A percentile compares a stretch with the other conserved stretches of the same genome.
Conservation (phyloP, 2,888 invertebrate species). For the Metalampra italica region DNA sequence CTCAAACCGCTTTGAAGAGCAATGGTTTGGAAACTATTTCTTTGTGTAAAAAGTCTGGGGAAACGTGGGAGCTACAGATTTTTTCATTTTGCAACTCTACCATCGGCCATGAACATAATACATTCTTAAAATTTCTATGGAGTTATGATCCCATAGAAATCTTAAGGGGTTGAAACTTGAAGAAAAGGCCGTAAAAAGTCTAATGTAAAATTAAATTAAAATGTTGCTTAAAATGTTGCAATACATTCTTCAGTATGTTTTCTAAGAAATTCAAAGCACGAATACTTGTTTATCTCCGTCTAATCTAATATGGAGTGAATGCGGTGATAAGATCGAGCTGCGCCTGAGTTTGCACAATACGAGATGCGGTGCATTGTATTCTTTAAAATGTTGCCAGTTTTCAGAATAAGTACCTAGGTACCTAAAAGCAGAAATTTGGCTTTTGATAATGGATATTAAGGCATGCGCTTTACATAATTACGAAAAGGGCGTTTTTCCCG, state of each 20-base stretch:
- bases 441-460: background rate
- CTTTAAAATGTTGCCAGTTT: slow-evolving; percentile 32
- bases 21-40: slow-evolving; percentile 35
- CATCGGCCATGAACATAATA: too few relatives aligned
- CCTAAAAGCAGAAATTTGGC: too few relatives aligned
- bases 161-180: too few relatives aligned
- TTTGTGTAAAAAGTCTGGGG: slow-evolving; percentile 21
- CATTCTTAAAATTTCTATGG: too few relatives aligned
- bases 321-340: slow-evolving; percentile 18
- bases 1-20: slow-evolving; percentile 25
- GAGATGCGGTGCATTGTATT: slow-evolving; percentile 32
- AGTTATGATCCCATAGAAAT: too few relatives aligned
- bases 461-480: too few relatives aligned
- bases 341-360: slow-evolving; percentile 33
- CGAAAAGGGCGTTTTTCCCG: too few relatives aligned
- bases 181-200: too few relatives aligned
- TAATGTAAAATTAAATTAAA: too few relatives aligned
- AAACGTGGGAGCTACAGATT: background rate
- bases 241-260: background rate
- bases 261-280: slow-evolving; percentile 22
- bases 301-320: slow-evolving; percentile 23
- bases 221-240: background rate
- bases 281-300: slow-evolving; percentile 17
- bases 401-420: too few relatives aligned
- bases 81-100: background rate